Conservation (phyloP, 1,140 invertebrate species). For the Pseudobourletiella spinata region DNA sequence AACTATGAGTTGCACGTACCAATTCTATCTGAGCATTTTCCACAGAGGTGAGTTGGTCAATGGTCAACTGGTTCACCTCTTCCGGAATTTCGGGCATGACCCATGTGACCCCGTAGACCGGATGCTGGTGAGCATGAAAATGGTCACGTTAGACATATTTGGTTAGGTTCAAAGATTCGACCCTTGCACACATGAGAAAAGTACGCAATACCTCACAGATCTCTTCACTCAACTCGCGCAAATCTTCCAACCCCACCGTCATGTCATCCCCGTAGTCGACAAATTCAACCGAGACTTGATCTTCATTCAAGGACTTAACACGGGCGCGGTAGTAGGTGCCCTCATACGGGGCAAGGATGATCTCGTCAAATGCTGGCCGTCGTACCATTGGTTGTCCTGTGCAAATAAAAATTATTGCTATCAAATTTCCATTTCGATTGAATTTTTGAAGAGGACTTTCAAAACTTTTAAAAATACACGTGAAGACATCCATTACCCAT, state of each 20-base stretch:
- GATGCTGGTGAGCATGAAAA: no score
- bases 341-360: constrained; percentile 18
- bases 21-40: no score
- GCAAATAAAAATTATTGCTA: not conserved
- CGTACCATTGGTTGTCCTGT: not conserved
- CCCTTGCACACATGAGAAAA: no score
- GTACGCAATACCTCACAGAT: constrained; percentile 16
- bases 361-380: constrained; percentile 2
- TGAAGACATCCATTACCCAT: not conserved
- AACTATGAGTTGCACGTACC: no score
- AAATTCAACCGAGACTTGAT: constrained; percentile 1
- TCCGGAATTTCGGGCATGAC: no score
- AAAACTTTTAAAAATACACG: no score
- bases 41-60: no score
- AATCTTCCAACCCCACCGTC: not conserved
- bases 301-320: not conserved
- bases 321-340: constrained; percentile 13
- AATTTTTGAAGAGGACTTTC: no score
- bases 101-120: no score
- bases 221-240: not conserved
- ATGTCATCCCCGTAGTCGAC: constrained; percentile 23
- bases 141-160: no score
- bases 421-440: not conserved
- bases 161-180: no score
- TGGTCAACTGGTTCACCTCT: no score